Evolutionary conservation across 2,797 vertebrate species (phyloP).

Genomic region (Rhodeus uyekii): DNA sequence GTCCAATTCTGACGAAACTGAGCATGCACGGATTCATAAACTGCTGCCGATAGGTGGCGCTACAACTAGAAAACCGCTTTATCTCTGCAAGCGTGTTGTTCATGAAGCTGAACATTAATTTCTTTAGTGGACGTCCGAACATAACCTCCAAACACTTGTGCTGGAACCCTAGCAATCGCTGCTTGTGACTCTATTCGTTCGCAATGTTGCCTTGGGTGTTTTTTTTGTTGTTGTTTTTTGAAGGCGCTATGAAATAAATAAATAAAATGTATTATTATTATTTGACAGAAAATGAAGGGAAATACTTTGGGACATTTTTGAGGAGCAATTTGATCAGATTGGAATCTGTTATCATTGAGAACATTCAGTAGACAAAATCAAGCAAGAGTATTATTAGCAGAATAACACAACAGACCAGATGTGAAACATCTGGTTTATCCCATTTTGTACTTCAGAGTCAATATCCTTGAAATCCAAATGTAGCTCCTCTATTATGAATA

Average conservation of each 20-base stretch:
- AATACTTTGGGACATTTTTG: not conserved
- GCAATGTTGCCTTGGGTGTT: not conserved
- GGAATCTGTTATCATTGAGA: not conserved
- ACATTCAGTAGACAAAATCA: not conserved
- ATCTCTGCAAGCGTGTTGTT: too few species aligned
- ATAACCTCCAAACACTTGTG: not conserved
- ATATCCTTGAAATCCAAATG: not conserved
- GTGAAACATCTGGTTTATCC: constrained; percentile 15
- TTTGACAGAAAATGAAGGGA: not conserved
- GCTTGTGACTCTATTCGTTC: not conserved
- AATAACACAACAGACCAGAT: constrained; percentile 54
- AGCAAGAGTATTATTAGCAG: constrained; percentile 53
- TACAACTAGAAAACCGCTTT: too few species aligned
- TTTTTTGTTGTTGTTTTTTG: too few species aligned
- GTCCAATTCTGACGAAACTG: too few species aligned
- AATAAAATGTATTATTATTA: too few species aligned
- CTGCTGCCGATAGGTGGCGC: too few species aligned
- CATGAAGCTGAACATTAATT: not conserved
- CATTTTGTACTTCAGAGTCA: not conserved
- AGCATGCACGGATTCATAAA: too few species aligned
- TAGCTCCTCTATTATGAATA: not conserved
- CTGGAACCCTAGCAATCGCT: not conserved
- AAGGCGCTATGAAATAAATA: too few species aligned
- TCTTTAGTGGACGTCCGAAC: not conserved
- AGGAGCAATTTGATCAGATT: not conserved